Conservation (phyloP, 64 coral and sea anemone genomes). For the Platygyra sinensis region DNA sequence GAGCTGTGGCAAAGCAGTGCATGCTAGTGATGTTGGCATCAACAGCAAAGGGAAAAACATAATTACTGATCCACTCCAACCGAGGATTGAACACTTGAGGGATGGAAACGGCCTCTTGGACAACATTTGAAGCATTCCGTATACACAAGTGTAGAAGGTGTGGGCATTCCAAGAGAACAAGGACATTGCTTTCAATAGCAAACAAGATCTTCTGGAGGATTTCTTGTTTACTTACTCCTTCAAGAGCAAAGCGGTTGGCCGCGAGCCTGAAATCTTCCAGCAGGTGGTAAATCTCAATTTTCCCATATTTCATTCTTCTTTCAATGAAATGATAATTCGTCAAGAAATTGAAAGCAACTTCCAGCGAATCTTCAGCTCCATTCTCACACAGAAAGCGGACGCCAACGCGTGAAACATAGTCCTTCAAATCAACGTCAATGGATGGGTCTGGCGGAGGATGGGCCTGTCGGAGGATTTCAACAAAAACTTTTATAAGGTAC, state of each 20-base stretch:
- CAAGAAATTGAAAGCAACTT: not conserved
- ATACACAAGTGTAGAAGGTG: not conserved
- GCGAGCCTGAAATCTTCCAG: not conserved
- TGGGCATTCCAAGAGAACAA: not conserved
- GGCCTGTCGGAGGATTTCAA: not conserved
- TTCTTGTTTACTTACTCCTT: not conserved
- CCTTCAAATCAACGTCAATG: not conserved
- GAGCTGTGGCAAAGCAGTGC: not conserved
- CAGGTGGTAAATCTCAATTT: conserved; percentile 1
- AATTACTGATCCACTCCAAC: not conserved
- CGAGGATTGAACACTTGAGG: not conserved
- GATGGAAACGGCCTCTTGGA: not conserved
- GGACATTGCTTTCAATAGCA: not conserved
- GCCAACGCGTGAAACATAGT: not conserved
- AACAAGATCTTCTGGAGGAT: not conserved
- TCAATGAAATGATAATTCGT: conserved; percentile 10
- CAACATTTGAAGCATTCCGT: not conserved
- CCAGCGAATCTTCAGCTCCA: not conserved
- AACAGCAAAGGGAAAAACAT: not conserved
- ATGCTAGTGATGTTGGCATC: not conserved
- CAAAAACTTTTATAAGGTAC: not conserved
- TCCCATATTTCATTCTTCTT: not conserved
- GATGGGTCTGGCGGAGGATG: not conserved
- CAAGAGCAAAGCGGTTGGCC: not conserved
- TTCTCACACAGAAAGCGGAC: not conserved